Evolutionary conservation across 2,113 vertebrate genomes (phyloP).

Genomic region (Halcyon senegalensis): DNA sequence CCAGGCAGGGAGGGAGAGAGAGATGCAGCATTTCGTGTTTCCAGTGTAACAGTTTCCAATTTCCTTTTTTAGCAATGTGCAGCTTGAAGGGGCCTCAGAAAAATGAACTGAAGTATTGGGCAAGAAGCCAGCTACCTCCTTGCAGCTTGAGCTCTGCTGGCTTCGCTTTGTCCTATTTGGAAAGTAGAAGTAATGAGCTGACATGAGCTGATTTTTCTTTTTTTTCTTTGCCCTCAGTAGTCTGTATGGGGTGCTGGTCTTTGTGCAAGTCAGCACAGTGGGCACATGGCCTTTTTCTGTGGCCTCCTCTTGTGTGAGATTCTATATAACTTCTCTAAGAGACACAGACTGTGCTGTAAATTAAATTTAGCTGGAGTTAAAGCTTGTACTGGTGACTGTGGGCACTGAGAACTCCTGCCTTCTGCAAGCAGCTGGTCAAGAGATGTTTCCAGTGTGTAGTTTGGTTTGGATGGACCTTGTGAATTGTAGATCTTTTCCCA

Average conservation of each 20-base stretch:
- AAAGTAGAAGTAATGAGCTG: background rate
- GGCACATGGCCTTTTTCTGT: background rate
- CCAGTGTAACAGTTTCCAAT: background rate
- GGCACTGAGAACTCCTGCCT: background rate
- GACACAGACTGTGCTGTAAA: background rate
- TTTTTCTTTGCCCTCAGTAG: background rate
- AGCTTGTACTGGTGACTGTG: background rate
- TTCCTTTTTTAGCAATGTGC: conserved; percentile 51
- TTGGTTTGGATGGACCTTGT: background rate
- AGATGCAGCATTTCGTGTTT: background rate
- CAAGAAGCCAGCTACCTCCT: conserved; percentile 29
- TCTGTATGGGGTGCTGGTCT: background rate
- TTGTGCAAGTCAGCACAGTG: background rate
- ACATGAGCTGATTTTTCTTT: background rate
- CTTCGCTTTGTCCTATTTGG: background rate
- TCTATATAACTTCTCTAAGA: background rate
- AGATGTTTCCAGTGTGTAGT: background rate
- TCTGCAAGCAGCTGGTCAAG: background rate
- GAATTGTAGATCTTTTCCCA: background rate
- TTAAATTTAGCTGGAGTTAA: background rate
- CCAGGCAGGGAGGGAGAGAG: background rate
- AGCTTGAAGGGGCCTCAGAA: conserved; percentile 32
- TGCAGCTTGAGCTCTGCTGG: background rate
- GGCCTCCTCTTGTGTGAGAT: background rate
- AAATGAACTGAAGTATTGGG: background rate